Evolutionary conservation across 2,797 vertebrate species (phyloP).

Genomic region (Poecilia velifera): DNA sequence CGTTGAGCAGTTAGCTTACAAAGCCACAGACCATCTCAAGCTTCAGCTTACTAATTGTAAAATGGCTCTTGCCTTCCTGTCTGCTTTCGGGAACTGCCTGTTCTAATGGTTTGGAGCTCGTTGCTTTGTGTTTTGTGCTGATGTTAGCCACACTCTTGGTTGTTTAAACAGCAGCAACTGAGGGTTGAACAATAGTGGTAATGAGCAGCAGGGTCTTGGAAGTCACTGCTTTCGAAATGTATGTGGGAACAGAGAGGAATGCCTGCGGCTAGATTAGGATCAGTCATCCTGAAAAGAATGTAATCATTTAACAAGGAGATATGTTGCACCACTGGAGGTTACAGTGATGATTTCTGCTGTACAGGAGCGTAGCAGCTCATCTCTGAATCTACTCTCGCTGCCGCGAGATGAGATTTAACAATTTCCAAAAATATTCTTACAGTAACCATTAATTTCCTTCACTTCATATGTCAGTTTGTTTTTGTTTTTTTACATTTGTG

Average conservation of each 20-base stretch:
- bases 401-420: conserved; percentile 9
- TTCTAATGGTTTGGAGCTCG: conserved; percentile 16
- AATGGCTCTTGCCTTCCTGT: conserved; percentile 22
- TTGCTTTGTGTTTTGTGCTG: conserved; percentile 18
- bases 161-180: conserved; percentile 2
- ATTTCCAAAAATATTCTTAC: not conserved
- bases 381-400: conserved; percentile 11
- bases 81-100: conserved; percentile 18
- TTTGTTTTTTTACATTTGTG: not conserved
- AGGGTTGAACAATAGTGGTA: not conserved
- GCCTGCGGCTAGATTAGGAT: conserved; percentile 23
- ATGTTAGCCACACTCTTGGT: conserved; percentile 3
- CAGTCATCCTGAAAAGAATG: conserved; percentile 32
- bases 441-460: conserved; percentile 1
- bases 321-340: conserved; percentile 23
- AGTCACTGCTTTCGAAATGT: conserved; percentile 33
- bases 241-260: conserved; percentile 9
- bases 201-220: conserved; percentile 23
- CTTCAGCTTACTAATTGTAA: conserved; percentile 21
- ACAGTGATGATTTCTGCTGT: conserved; percentile 14
- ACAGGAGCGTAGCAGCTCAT: conserved; percentile 1
- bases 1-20: conserved; percentile 54
- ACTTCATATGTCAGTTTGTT: conserved; percentile 6
- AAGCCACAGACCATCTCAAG: conserved; percentile 55
- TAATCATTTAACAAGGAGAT: conserved; percentile 25